A percentile compares a stretch with the other conserved stretches of the same genome.
These are phyloP conservation scores for Agelastica alni DNA, from an alignment of 2,888 invertebrate species.

Conservation along the genomic window DNA sequence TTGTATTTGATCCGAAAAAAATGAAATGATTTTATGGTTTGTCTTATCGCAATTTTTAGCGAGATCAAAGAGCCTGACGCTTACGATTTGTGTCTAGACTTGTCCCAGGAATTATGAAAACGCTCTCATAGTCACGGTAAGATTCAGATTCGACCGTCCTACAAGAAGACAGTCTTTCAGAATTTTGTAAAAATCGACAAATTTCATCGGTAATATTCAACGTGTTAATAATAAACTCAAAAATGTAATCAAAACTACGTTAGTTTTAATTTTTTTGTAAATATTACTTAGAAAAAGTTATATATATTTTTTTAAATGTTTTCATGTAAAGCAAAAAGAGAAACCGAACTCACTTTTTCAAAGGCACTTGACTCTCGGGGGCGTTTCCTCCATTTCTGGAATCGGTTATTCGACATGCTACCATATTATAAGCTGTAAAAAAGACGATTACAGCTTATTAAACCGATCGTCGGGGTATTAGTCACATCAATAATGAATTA, in stretches of 20 bases:
- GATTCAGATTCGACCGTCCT: conserved; percentile 64
- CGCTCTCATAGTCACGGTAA: conserved; percentile 75
- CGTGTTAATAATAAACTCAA: no score
- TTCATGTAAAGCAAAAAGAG: not conserved
- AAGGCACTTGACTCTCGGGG: conserved; percentile 94
- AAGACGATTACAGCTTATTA: no score
- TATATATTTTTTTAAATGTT: no score
- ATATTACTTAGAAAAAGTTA: no score
- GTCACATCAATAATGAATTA: no score
- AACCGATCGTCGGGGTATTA: no score
- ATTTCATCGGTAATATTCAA: no score
- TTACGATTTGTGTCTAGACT: conserved; percentile 68
- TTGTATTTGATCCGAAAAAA: no score
- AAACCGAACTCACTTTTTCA: conserved; percentile 85
- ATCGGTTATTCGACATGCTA: conserved; percentile 94
- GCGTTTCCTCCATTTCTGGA: conserved; percentile 82
- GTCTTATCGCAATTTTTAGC: conserved; percentile 52
- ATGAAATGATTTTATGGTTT: no score
- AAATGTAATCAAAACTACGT: no score
- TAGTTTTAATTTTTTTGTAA: no score
- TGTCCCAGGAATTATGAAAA: conserved; percentile 73
- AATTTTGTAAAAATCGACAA: not conserved
- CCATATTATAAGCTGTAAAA: conserved; percentile 96
- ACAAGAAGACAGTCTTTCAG: conserved; percentile 49
- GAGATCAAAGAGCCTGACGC: conserved; percentile 52